Base-by-base conservation (phyloP, 2,113 vertebrate species). In the Diadophis punctatus region DNA sequence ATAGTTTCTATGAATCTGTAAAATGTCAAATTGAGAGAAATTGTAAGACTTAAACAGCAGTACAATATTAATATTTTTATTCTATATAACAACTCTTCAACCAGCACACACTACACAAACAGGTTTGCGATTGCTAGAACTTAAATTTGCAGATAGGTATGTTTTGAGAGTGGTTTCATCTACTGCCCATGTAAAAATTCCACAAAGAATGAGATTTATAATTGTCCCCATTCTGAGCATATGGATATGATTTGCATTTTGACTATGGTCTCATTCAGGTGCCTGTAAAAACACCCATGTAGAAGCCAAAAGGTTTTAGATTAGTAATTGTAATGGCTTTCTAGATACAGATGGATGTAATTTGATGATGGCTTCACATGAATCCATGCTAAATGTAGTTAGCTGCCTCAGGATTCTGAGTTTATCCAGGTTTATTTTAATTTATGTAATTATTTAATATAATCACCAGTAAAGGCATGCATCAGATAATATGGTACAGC, bases 1-100 rank as follows among this genome's bases (percentile, higher is more conserved):
- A 49, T 8, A 63, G 51, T 2, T 93, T 51, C 39, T 55, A 0
- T 3, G 30, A 92, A 90, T 91, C 97, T 95, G 94, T 1, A 94
- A 86, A 74, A 93, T 68, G 2, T 85, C 14, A 90, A 8, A 85
- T 49, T 34, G 20, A 8, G n/a, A 49, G 51, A 14, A 39, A 4
- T n/a, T 9, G 12, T 1, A 43, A 39, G 22, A 68, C 7, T 8
- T 34, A 80, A 74, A 23, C 25, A 34, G 12, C n/a, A 68, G 30
- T 4, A n/a, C 25, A 90, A 80, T n/a, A 34, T 43, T 27, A 46
- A 18, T 30, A 34, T 34, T 4, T n/a, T 14, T n/a, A 30, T 34
- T 39, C 30, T 68, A 34, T 25, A 22, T n/a, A 46, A 39, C 3
- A 46, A 91, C 22, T 49, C 16, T 90, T 63, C 43, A n/a, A 18